Evolutionary conservation across 2,888 invertebrate genomes (phyloP), one percentile per base, ranked within the genome.

Genomic region (Homarus gammarus): DNA sequence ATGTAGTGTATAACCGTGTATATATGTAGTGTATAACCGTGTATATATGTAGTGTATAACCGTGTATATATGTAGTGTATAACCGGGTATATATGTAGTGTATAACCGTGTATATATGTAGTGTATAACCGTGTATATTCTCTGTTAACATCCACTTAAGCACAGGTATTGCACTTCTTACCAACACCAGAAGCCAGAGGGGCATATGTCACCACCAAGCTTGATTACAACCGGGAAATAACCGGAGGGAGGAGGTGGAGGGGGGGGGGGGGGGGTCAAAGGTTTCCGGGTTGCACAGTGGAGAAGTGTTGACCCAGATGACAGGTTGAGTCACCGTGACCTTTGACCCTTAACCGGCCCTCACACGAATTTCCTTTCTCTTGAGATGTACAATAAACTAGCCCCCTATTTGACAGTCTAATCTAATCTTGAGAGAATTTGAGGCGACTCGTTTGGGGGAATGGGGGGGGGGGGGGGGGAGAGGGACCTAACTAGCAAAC

Each of bases 1-100:
- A 5, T 77, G 77, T 77, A 18, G 72, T 33, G 51, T 83, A 38
- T 38, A 40, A 68, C 68, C 18, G 68, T 40, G 44, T 72, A 49
- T 72, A 49, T 72, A 49, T 72, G 49, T 44, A 3, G 44, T 72
- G 33, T 83, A 27, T 83, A 31, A 72, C 0, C 51, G n/a, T 56
- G 56, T 56, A 1, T 31, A 36, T 79, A 36, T 22, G 3, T 27
- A 31, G 22, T 27, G n/a, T 5, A 31, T 27, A 6, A 22, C 51
- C 33, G 6, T 1, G 10, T 15, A 51, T 27, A 56, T 33, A 51
- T 79, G 38, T 79, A 18, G 72, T 33, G 51, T 83, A 38, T 38
- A 40, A 68, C 68, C 18, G 68, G 40, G 44, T 72, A 49, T 72
- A 49, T 72, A 49, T 72, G 49, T 44, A 3, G 44, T 72, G 33